These are phyloP conservation scores for Aldrovandia affinis DNA, from an alignment of 2,797 vertebrate species.

Conservation along the genomic window DNA sequence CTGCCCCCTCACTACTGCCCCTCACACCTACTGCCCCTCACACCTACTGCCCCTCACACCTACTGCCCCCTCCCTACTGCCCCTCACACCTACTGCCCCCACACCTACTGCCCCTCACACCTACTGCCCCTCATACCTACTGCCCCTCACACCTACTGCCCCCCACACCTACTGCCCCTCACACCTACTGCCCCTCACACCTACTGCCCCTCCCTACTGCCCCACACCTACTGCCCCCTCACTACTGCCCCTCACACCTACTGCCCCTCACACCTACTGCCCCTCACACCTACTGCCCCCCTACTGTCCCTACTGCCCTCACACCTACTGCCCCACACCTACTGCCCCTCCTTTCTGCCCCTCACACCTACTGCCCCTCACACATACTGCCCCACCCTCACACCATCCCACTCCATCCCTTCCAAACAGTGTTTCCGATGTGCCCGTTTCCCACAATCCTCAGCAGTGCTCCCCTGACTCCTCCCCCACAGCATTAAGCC, in stretches of 20 bases:
- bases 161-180: not conserved
- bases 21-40: not conserved
- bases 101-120: conserved; percentile 45
- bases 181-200: conserved; percentile 45
- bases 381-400: not conserved
- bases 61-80: not conserved
- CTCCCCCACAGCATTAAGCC: no score
- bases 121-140: not conserved
- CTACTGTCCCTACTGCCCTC: no score
- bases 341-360: no score
- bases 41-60: conserved; percentile 33
- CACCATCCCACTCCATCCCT: not conserved
- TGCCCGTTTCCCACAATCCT: not conserved
- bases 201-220: not conserved
- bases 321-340: no score
- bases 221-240: not conserved
- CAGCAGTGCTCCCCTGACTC: not conserved
- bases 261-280: conserved; percentile 36
- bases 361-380: no score
- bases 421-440: not conserved
- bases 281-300: conserved; percentile 31
- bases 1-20: no score
- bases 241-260: no score
- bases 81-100: not conserved
- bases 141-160: not conserved